phyloP scores from a whole-genome alignment of 2,888 invertebrate species.

The Cerastoderma edule region DNA sequence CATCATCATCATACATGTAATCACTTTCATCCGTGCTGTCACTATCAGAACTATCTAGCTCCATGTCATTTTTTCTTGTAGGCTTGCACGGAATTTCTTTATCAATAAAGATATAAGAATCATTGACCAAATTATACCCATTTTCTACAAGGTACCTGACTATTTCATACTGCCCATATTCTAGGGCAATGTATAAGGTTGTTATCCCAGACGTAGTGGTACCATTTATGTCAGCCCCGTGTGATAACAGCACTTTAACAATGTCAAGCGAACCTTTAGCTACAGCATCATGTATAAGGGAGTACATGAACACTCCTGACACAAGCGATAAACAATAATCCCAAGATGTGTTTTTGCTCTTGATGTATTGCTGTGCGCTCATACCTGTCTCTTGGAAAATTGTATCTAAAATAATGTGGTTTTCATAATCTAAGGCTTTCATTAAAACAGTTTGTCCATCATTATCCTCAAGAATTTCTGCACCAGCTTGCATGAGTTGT shows the following conservation, averaged over 20 bases:
- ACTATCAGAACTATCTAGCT: slow-evolving; percentile 27
- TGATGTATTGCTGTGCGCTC: slow-evolving; percentile 26
- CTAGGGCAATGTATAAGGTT: slow-evolving; percentile 55
- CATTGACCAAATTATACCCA: slow-evolving; percentile 46
- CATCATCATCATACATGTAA: slow-evolving; percentile 30
- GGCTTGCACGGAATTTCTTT: background rate
- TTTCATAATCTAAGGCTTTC: slow-evolving; percentile 58
- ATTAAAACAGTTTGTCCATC: slow-evolving; percentile 51
- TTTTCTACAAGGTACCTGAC: slow-evolving; percentile 57
- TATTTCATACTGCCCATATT: slow-evolving; percentile 48
- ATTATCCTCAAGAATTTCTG: slow-evolving; percentile 28
- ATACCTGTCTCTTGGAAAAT: slow-evolving; percentile 46
- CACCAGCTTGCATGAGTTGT: slow-evolving; percentile 51
- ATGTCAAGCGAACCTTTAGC: slow-evolving; percentile 21
- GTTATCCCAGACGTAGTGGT: slow-evolving; percentile 37
- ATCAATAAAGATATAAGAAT: slow-evolving; percentile 21
- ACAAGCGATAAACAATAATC: too few species aligned
- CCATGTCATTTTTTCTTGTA: background rate
- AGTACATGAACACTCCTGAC: too few species aligned
- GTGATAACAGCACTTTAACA: slow-evolving; percentile 54
- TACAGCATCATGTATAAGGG: slow-evolving; percentile 14
- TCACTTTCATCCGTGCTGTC: slow-evolving; percentile 27
- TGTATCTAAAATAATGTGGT: slow-evolving; percentile 46
- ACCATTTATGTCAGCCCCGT: slow-evolving; percentile 63
- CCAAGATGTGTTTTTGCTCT: too few species aligned